phyloP scores from a whole-genome alignment of 2,888 invertebrate species.

The Noctua janthina region DNA sequence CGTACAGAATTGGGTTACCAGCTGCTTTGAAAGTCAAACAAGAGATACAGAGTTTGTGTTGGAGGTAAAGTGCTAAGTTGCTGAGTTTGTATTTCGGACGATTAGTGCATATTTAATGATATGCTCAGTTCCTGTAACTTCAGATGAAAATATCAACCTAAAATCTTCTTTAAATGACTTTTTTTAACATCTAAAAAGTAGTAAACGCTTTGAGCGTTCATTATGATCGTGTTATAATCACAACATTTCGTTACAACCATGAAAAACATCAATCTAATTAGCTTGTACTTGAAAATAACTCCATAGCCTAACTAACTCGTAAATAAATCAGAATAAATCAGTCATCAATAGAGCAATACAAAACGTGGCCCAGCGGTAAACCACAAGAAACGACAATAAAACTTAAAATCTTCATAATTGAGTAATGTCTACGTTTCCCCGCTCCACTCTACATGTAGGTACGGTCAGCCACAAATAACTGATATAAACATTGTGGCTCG shows the following conservation, averaged over 20 bases:
- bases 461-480: conserved; percentile 50
- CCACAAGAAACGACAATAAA: conserved; percentile 27
- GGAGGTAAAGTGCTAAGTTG: background rate
- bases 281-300: background rate
- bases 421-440: conserved; percentile 7
- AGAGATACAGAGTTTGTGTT: background rate
- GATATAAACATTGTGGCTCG: conserved; percentile 72
- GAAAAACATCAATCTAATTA: background rate
- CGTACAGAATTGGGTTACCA: background rate
- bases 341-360: conserved; percentile 7
- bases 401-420: background rate
- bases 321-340: conserved; percentile 31
- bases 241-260: background rate
- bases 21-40: background rate
- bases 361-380: conserved; percentile 27
- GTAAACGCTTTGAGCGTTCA: background rate
- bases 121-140: background rate
- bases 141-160: too few species aligned
- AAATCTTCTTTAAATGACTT: background rate
- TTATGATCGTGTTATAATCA: background rate
- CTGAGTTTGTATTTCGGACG: background rate
- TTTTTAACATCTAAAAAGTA: background rate
- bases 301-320: background rate
- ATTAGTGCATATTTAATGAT: background rate
- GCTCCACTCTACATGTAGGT: conserved; percentile 38